These are phyloP conservation scores for Urocolius indicus DNA, from an alignment of 2,113 vertebrate species.

Conservation along the genomic window DNA sequence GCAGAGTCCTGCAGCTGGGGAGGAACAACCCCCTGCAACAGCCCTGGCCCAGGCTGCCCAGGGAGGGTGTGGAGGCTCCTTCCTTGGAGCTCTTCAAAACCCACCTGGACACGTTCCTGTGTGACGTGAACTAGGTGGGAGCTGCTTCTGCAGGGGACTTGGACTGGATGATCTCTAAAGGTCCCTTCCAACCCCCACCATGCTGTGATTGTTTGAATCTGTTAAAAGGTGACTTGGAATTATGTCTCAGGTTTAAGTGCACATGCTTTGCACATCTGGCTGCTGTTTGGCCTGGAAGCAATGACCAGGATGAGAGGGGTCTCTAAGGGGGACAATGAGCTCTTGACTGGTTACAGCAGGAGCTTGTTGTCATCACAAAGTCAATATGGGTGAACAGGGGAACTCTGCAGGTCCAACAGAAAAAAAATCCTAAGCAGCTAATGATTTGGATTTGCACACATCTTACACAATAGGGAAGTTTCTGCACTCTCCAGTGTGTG, in stretches of 20 bases:
- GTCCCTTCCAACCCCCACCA: no score
- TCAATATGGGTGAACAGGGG: fast-evolving
- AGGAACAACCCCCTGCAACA: no score
- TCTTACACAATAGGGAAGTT: background rate
- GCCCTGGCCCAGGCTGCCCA: no score
- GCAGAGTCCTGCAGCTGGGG: no score
- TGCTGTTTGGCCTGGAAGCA: background rate
- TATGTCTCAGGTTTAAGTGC: background rate
- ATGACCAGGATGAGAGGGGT: background rate
- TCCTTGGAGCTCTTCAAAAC: no score
- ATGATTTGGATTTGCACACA: background rate
- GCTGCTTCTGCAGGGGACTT: no score
- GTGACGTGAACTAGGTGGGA: no score
- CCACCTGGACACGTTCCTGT: no score
- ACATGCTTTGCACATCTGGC: background rate
- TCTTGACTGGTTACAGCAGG: background rate
- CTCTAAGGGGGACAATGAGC: background rate
- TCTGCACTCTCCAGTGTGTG: background rate
- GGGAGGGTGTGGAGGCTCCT: no score
- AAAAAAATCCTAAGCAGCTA: background rate
- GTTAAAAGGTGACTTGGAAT: background rate
- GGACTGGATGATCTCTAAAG: no score
- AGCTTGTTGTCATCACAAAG: background rate
- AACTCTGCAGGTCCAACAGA: background rate
- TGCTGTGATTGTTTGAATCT: background rate